A percentile compares a stretch with the other conserved stretches of the same genome.
phyloP scores from a whole-genome alignment of 2,888 invertebrate species.

The Keiferia lycopersicella region DNA sequence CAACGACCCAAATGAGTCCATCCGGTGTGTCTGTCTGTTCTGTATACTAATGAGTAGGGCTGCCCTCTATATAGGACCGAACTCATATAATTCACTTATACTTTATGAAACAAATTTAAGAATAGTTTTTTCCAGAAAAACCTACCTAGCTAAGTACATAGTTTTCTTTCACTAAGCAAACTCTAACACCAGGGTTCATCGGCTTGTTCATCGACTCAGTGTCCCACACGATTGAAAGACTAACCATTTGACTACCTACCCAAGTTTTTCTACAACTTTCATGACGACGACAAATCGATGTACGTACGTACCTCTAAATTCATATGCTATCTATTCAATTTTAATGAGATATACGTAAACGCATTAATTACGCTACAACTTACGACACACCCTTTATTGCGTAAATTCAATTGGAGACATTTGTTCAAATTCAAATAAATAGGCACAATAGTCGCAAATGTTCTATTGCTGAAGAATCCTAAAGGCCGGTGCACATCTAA shows the following conservation, averaged over 20 bases:
- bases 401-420: not conserved
- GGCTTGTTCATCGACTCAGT: too few relatives aligned
- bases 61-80: not conserved
- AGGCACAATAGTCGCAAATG: not conserved
- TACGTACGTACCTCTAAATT: not conserved
- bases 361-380: not conserved
- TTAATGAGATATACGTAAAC: not conserved
- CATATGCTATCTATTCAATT: not conserved
- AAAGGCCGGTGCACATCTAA: not conserved
- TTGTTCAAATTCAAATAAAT: not conserved
- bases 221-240: too few relatives aligned
- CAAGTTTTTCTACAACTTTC: not conserved
- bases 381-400: not conserved
- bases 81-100: not conserved
- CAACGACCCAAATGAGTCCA: slow-evolving; percentile 41
- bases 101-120: too few relatives aligned
- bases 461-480: not conserved
- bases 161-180: too few relatives aligned
- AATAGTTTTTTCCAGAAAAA: too few relatives aligned
- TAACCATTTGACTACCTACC: too few relatives aligned
- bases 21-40: slow-evolving; percentile 34
- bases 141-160: too few relatives aligned
- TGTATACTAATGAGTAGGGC: slow-evolving; percentile 1
- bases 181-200: too few relatives aligned
- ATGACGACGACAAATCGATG: not conserved